A percentile compares a stretch with the other conserved stretches of the same genome.
Conservation (phyloP, 2,888 invertebrate species). For the Allacma fusca region DNA sequence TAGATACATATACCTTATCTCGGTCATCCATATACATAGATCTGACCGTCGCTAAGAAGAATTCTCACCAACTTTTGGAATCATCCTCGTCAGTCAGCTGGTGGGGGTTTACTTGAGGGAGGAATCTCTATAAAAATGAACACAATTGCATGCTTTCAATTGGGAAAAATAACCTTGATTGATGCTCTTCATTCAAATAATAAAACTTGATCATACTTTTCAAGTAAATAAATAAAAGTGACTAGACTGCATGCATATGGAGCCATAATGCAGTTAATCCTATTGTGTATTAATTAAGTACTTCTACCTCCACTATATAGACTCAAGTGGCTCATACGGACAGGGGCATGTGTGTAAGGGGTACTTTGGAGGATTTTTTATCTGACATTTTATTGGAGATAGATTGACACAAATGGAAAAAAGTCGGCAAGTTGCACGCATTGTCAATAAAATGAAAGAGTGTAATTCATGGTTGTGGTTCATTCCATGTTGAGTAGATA, state of each 20-base stretch:
- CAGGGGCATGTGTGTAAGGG: not conserved
- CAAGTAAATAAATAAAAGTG: conserved; percentile 34
- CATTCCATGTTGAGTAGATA: conserved; percentile 16
- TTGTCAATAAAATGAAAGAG: conserved; percentile 12
- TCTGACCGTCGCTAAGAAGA: too few relatives aligned
- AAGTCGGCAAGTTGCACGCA: conserved; percentile 16
- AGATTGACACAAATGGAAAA: conserved; percentile 6
- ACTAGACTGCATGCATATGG: not conserved
- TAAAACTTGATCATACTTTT: conserved; percentile 27
- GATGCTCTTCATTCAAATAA: conserved; percentile 47
- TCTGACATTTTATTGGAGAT: conserved; percentile 16
- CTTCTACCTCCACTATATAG: not conserved
- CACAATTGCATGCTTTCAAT: conserved; percentile 32
- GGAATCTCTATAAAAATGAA: conserved; percentile 2
- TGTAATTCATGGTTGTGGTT: conserved; percentile 4
- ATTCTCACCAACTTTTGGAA: conserved; percentile 12
- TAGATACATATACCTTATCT: too few relatives aligned
- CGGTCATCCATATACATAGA: too few relatives aligned
- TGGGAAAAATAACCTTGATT: conserved; percentile 38
- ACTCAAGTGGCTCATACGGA: not conserved
- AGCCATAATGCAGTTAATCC: not conserved
- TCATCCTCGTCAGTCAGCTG: conserved; percentile 1
- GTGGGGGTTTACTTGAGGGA: not conserved
- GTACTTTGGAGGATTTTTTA: not conserved
- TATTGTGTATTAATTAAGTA: conserved; percentile 12